Evolutionary conservation across 2,113 vertebrate species (phyloP), one percentile per base, ranked within the genome.

Genomic region (Onychostruthus taczanowskii): DNA sequence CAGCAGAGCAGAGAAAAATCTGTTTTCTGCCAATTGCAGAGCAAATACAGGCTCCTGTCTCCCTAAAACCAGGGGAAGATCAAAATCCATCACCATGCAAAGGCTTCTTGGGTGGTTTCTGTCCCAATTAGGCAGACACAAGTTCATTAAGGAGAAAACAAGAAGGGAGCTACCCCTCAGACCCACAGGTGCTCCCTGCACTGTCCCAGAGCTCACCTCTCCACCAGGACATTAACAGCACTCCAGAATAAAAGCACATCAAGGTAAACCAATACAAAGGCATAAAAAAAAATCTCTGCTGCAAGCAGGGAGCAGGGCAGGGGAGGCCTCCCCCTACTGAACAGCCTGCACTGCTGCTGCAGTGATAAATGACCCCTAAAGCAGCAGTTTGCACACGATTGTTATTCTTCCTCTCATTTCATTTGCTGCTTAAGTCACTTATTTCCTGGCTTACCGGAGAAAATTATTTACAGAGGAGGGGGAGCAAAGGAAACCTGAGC

Each of bases 391-490:
- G 8, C 35, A 84, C 2, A n/a, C 68, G 35, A 49, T 26, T 91
- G 66, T 73, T 84, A 30, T 53, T 89, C 56, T 50, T 46, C 33
- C 59, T 59, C 55, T 37, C 44, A 61, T 83, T 90, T 79, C 67
- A 88, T 91, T 86, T 90, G 87, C 73, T 95, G 76, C 64, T 87
- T 30, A 77, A 44, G 59, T 89, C 63, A 80, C 76, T 66, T 21
- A 43, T 56, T 83, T 77, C 61, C 50, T 58, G 50, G 63, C 28
- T 80, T 75, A 79, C 2, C 75, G 79, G 20, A 70, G 75, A 35
- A 70, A 37, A 28, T 49, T 46, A 70, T 50, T 89, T 67, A 10
- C 41, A 56, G 70, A 33, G 63, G 8, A 72, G 35, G 24, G 63
- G 5, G 37, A 17, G 56, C 30, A 55, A 44, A 64, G n/a, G 15